phyloP scores from a whole-genome alignment of 2,888 invertebrate species.

The Cybosia mesomella region DNA sequence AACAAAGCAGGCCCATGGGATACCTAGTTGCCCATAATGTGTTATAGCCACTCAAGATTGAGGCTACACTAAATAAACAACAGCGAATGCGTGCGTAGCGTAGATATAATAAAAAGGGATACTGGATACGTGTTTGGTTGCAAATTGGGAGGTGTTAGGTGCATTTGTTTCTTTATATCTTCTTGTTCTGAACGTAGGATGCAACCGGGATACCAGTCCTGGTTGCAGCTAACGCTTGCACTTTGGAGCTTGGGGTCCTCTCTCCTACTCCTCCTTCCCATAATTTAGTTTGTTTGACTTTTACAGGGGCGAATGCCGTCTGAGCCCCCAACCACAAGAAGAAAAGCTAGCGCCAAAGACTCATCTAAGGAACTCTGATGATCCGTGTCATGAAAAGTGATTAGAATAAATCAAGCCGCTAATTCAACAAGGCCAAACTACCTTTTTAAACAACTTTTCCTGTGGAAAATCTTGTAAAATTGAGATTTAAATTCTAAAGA shows the following conservation, averaged over 20 bases:
- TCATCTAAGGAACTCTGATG: too few relatives aligned
- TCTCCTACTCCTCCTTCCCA: too few relatives aligned
- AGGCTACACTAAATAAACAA: conserved; percentile 1
- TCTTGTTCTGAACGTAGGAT: too few relatives aligned
- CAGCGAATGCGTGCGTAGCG: not conserved
- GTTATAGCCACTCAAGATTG: conserved; percentile 4
- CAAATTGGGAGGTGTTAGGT: not conserved
- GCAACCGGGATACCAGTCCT: not conserved
- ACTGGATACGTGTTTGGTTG: not conserved
- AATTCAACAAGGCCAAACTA: too few relatives aligned
- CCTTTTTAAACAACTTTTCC: conserved; percentile 3
- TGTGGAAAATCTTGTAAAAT: not conserved
- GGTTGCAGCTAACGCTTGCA: not conserved
- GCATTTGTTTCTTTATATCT: not conserved
- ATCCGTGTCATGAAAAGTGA: too few relatives aligned
- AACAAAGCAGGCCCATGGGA: conserved; percentile 1
- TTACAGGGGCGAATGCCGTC: too few relatives aligned
- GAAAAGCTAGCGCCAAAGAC: too few relatives aligned
- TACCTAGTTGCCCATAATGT: not conserved
- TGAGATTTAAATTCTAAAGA: not conserved
- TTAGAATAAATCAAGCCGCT: too few relatives aligned
- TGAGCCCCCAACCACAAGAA: too few relatives aligned
- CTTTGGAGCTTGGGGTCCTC: not conserved
- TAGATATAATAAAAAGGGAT: not conserved
- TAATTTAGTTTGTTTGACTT: too few relatives aligned